Conservation (phyloP, 2,113 vertebrate genomes). For the Labrus mixtus region DNA sequence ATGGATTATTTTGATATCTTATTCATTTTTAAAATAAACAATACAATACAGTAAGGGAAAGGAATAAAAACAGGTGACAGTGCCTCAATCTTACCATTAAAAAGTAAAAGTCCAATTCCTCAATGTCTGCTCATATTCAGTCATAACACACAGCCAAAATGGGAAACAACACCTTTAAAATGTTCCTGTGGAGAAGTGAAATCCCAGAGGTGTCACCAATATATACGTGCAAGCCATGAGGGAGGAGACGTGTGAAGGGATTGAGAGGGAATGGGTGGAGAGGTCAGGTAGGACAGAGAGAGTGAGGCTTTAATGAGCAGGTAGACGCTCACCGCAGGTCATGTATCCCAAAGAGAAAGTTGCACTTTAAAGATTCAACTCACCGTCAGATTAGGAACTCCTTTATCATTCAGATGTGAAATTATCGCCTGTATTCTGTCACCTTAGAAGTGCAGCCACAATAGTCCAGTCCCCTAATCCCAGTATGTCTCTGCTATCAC, state of each 20-base stretch:
- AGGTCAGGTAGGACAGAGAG: conserved; percentile 64
- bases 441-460: conserved; percentile 27
- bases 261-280: conserved; percentile 58
- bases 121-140: conserved; percentile 13
- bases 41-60: background rate
- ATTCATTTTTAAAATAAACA: background rate
- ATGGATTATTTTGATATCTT: background rate
- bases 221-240: conserved; percentile 59
- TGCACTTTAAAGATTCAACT: conserved; percentile 2
- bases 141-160: conserved; percentile 35
- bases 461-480: conserved; percentile 23
- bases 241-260: conserved; percentile 68
- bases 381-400: background rate
- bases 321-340: conserved; percentile 53
- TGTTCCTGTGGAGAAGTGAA: conserved; percentile 51
- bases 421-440: background rate
- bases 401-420: conserved; percentile 48
- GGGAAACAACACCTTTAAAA: conserved; percentile 14
- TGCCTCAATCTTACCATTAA: conserved; percentile 58
- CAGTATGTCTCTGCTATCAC: conserved; percentile 21
- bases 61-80: background rate
- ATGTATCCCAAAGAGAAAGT: conserved; percentile 53
- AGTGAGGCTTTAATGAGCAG: conserved; percentile 52
- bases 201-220: conserved; percentile 40
- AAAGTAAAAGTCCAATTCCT: conserved; percentile 31